These are phyloP conservation scores for Morone saxatilis DNA, from an alignment of 2,113 vertebrate genomes.

Conservation along the genomic window DNA sequence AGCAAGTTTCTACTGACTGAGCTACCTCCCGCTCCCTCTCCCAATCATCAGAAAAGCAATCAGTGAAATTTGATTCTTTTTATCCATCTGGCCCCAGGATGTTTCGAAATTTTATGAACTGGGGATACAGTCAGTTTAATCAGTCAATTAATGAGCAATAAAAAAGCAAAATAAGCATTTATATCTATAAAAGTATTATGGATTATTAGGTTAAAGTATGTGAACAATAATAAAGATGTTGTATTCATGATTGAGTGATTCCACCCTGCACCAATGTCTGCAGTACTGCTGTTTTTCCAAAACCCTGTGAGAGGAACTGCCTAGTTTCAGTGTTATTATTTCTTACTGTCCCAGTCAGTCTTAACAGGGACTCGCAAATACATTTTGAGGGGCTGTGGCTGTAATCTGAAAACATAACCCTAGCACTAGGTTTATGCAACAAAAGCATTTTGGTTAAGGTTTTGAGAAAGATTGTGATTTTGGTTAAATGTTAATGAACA, in stretches of 20 bases:
- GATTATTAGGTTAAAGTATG: neutral
- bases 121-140: neutral
- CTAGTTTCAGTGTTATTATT: neutral
- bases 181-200: neutral
- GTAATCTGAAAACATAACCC: too few species aligned
- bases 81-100: neutral
- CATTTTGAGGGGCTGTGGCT: too few species aligned
- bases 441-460: too few species aligned
- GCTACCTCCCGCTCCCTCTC: too few species aligned
- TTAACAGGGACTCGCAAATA: neutral
- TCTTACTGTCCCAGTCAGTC: neutral
- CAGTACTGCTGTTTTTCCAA: neutral
- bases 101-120: neutral
- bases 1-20: too few species aligned
- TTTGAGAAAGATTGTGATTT: too few species aligned
- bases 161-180: conserved; percentile 1
- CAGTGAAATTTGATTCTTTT: too few species aligned
- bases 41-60: too few species aligned
- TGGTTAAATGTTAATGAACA: too few species aligned
- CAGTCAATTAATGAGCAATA: conserved; percentile 10
- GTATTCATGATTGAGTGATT: neutral
- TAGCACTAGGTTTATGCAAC: too few species aligned
- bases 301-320: neutral
- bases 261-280: neutral
- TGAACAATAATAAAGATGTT: neutral